Conservation (phyloP, 1,140 invertebrate genomes). For the Panagrolaimus sp. region DNA sequence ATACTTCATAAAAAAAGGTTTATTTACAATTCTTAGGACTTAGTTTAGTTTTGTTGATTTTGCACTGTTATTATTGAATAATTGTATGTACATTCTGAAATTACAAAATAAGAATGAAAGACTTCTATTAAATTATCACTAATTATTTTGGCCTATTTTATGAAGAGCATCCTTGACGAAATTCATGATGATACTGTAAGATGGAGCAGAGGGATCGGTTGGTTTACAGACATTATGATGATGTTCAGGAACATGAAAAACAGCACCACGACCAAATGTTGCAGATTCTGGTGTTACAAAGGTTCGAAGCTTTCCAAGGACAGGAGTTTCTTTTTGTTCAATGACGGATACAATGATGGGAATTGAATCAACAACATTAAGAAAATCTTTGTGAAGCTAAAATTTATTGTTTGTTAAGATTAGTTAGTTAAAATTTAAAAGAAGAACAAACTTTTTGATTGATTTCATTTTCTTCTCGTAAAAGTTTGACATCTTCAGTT, state of each 20-base stretch:
- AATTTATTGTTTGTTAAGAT: background rate
- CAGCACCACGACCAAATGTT: slow-evolving; percentile 32
- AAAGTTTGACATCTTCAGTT: slow-evolving; percentile 36
- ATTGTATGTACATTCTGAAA: no score
- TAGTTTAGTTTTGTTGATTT: slow-evolving; percentile 16
- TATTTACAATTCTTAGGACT: background rate
- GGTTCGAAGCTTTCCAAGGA: slow-evolving; percentile 33
- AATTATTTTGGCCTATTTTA: background rate
- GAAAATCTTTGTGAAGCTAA: slow-evolving; percentile 32
- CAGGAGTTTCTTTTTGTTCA: slow-evolving; percentile 26
- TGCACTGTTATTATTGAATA: background rate
- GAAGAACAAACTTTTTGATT: slow-evolving; percentile 24
- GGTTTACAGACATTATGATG: slow-evolving; percentile 28
- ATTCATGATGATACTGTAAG: slow-evolving; percentile 2
- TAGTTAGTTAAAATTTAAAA: background rate
- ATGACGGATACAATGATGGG: slow-evolving; percentile 35
- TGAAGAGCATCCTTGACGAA: slow-evolving; percentile 12
- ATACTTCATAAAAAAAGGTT: background rate
- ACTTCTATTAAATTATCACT: no score
- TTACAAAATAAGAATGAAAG: no score
- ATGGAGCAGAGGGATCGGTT: background rate
- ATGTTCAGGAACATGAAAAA: slow-evolving; percentile 35
- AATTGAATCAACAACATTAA: slow-evolving; percentile 25
- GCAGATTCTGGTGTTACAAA: slow-evolving; percentile 40
- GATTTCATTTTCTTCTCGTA: slow-evolving; percentile 31